Base-by-base conservation (phyloP, 2,888 invertebrate species). In the Geotrupes spiniger region DNA sequence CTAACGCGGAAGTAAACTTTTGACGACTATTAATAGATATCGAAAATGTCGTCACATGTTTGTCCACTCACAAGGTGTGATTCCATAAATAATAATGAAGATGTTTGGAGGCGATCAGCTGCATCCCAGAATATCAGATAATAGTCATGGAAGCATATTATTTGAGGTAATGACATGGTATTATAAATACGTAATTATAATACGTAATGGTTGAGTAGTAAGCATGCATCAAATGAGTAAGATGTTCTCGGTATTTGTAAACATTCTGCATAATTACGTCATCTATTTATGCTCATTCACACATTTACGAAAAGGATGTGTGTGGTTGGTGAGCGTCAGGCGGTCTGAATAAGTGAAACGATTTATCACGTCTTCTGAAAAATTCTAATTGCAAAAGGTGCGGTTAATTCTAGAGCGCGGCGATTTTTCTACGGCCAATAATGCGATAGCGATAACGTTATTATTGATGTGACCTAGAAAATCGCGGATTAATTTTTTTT, bases 271-370 rank as follows among this genome's bases (percentile, higher is more conserved):
- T 28, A 50, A 36, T 50, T 50, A 17, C 50, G 42, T 50, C 50
- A 50, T 42, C 31, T 33, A 10, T 14, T 46, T 42, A 42, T 46
- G 45, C 50, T 50, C 46, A 45, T 42, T 40, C 37, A 49, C 14
- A 39, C 31, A 41, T 41, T 28, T 15, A 17, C 27, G 27, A 36
- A 38, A 50, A 50, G 50, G 46, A 46, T 43, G 38, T 46, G 50
- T 46, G 50, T 50, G 50, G 50, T 50, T 31, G 48, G 17, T 27
- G 33, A 46, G 41, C 50, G 50, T 46, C 50, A 50, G 46, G 50
- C 50, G 50, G 50, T 50, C 50, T 50, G 42, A 33, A 33, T 8
- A 33, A 33, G 14, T 15, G 33, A 1, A 12, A 9, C 11, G 33
- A 15, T 31, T 31, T 31, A 31, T 31, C 31, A 31, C 10, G 31